phyloP scores from a whole-genome alignment of 2,888 invertebrate species.

The Oeneis ivallda region DNA sequence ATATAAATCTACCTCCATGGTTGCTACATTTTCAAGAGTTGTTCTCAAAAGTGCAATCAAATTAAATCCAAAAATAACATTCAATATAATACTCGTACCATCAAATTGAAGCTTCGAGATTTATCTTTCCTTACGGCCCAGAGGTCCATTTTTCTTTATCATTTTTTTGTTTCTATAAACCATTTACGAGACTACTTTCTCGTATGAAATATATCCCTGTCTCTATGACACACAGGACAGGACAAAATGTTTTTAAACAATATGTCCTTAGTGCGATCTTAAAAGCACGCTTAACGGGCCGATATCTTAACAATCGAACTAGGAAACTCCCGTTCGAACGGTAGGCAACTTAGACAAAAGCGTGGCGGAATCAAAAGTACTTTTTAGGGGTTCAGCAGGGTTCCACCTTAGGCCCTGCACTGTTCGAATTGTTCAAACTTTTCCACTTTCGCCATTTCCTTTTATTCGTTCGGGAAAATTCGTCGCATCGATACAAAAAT shows the following conservation, averaged over 20 bases:
- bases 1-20: too few relatives aligned
- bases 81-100: too few relatives aligned
- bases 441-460: conserved; percentile 73
- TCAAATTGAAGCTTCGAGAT: too few relatives aligned
- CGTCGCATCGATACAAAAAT: conserved; percentile 39
- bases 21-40: too few relatives aligned
- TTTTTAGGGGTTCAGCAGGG: conserved; percentile 51
- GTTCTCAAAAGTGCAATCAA: too few relatives aligned
- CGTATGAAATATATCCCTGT: too few relatives aligned
- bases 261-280: neutral
- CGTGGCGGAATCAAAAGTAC: conserved; percentile 70
- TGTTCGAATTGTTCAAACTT: conserved; percentile 73
- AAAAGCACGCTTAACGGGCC: conserved; percentile 40
- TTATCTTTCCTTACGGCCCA: too few relatives aligned
- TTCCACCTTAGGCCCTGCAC: conserved; percentile 65
- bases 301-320: conserved; percentile 59
- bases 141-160: too few relatives aligned
- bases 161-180: too few relatives aligned
- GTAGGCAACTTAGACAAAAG: conserved; percentile 72
- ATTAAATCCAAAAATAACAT: too few relatives aligned
- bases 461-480: conserved; percentile 72
- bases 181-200: too few relatives aligned
- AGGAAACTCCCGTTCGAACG: conserved; percentile 64
- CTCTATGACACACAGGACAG: too few relatives aligned
- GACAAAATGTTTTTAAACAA: neutral